Evolutionary conservation across 2,113 vertebrate genomes (phyloP), one percentile per base, ranked within the genome.

Genomic region (Atherinomorus stipes): DNA sequence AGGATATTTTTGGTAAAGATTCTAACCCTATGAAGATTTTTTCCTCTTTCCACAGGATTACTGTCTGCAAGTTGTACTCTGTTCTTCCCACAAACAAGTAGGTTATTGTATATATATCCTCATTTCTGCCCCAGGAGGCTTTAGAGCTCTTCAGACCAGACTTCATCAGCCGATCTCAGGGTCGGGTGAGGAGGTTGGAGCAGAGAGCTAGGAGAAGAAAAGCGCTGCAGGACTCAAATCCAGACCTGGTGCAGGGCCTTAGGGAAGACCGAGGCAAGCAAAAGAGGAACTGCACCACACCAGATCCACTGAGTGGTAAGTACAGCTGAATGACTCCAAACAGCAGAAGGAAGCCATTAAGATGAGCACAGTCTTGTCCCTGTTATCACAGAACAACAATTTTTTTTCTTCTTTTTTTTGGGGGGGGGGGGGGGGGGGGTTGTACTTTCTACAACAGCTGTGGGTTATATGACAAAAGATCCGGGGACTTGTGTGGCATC

Each of bases 251-350:
- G 54, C 76, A 77, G 19, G 78, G 76, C 75, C 64, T 78, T 25
- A 23, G 65, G 81, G 84, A 34, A 3, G 0, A 64, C 71, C 22
- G 0, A 68, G 19, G 25, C 84, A 44, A 70, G 40, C 80, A 94
- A 54, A 94, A 81, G 77, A 95, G 75, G 67, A 95, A 95, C 28
- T 97, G 92, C 91, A 99, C 98, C 2, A 63, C 95, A 31, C 96
- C 98, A 13, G 94, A 97, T 85, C 97, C 97, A 2, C 95, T 97
- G 13, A 96, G 98, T 0, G 96, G 98, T 99, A 68, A 83, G 85
- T 22, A 19, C 21, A 63, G 49, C 45, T 18, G 26, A 64, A 58
- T 58, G 16, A 37, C 40, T 54, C 40, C 1, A 25, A 66, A 40
- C 64, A 68, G 45, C 15, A 65, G 15, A 49, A 66, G 37, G 40